Percentiles rank a stretch among this genome's conserved stretches.
Evolutionary conservation across 2,888 invertebrate genomes (phyloP).

Genomic region (Acleris emargana): DNA sequence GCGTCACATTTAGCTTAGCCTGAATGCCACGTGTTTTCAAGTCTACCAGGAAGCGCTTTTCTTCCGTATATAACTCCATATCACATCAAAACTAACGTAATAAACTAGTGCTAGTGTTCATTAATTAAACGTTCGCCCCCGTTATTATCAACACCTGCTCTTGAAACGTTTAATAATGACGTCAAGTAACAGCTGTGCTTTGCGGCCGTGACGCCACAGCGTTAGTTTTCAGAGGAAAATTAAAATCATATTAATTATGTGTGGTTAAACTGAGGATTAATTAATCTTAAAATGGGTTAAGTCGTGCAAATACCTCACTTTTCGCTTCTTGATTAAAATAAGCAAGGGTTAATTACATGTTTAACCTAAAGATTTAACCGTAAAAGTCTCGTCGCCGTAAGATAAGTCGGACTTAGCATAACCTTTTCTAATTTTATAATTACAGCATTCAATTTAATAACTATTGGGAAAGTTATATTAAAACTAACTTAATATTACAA

Average conservation of each 20-base stretch:
- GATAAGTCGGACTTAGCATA: too few species aligned
- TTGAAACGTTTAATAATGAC: conserved; percentile 82
- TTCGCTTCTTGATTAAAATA: too few species aligned
- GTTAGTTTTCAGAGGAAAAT: conserved; percentile 75
- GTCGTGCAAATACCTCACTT: too few species aligned
- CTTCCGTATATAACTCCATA: conserved; percentile 1
- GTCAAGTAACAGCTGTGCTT: conserved; percentile 73
- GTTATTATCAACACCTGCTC: conserved; percentile 82
- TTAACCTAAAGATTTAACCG: too few species aligned
- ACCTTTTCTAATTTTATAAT: too few species aligned
- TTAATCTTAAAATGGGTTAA: conserved; percentile 25
- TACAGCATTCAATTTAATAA: too few species aligned
- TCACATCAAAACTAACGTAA: conserved; percentile 43
- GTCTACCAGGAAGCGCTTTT: background rate
- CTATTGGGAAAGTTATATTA: too few species aligned
- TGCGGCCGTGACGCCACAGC: conserved; percentile 54
- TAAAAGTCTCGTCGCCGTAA: too few species aligned
- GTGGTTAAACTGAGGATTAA: conserved; percentile 35
- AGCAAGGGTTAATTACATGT: too few species aligned
- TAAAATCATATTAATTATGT: conserved; percentile 67
- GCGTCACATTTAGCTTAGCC: too few species aligned
- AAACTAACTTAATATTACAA: too few species aligned
- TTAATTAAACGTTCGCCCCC: conserved; percentile 79
- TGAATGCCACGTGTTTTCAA: too few species aligned
- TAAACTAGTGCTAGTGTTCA: conserved; percentile 64